Evolutionary conservation across 37 sponge, comb jelly and placozoan species (phyloP).

Genomic region (Chondrosia reniformis): DNA sequence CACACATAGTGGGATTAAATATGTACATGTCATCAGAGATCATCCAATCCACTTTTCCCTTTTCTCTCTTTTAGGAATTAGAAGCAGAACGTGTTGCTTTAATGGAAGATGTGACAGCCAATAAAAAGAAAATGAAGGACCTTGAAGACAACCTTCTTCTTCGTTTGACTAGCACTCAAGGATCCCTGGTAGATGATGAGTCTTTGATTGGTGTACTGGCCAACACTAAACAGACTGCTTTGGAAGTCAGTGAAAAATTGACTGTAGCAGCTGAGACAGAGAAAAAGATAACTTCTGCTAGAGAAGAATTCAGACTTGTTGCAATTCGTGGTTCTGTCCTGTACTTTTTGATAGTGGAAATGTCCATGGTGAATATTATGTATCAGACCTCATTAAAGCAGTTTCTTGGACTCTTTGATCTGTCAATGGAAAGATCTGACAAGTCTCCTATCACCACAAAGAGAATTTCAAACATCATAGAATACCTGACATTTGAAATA

Average conservation of each 20-base stretch:
- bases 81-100: constrained; percentile 89
- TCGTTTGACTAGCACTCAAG: constrained; percentile 92
- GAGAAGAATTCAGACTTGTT: constrained; percentile 99
- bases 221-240: constrained; percentile 91
- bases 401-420: constrained; percentile 94
- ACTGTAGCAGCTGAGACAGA: constrained; percentile 93
- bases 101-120: constrained; percentile 94
- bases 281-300: constrained; percentile 88
- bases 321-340: constrained; percentile 94
- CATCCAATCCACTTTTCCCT: too few relatives aligned
- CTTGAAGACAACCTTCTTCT: constrained; percentile 96
- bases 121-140: constrained; percentile 97
- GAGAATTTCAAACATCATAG: constrained; percentile 87
- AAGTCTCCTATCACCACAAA: constrained; percentile 86
- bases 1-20: too few relatives aligned
- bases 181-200: constrained; percentile 96
- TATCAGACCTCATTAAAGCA: constrained; percentile 96
- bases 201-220: constrained; percentile 90
- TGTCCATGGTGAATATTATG: constrained; percentile 98
- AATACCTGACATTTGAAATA: constrained; percentile 87
- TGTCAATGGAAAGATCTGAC: constrained; percentile 89
- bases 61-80: constrained; percentile 51
- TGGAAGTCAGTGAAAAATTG: constrained; percentile 93
- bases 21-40: too few relatives aligned
- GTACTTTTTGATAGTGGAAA: constrained; percentile 99